Conservation (phyloP, 2,113 vertebrate genomes). For the Zosterops borbonicus region DNA sequence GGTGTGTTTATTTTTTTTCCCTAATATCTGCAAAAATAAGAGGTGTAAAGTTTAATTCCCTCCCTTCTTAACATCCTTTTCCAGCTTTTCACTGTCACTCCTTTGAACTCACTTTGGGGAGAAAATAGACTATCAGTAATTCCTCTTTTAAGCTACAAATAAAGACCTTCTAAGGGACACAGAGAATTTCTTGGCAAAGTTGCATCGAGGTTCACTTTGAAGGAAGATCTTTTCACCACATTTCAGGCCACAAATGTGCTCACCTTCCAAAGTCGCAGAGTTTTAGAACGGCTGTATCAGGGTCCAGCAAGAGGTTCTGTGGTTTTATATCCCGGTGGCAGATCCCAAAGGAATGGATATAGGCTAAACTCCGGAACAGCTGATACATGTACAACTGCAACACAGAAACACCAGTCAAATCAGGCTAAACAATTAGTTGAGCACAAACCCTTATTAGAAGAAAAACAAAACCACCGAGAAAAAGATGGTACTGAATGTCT, state of each 20-base stretch:
- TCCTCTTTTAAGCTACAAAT: neutral
- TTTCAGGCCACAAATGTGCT: neutral
- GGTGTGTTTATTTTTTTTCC: neutral
- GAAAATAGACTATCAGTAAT: accelerated
- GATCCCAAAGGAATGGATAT: slow-evolving; percentile 99
- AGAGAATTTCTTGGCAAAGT: neutral
- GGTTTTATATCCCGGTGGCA: slow-evolving; percentile 99
- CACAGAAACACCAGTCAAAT: slow-evolving; percentile 20
- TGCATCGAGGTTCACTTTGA: neutral
- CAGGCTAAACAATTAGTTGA: neutral
- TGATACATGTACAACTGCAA: slow-evolving; percentile 99
- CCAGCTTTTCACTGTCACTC: neutral
- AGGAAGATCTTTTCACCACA: neutral
- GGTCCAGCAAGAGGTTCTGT: slow-evolving; percentile 98
- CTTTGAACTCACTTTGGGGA: neutral
- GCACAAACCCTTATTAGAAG: neutral
- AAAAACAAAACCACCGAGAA: neutral
- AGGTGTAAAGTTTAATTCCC: neutral
- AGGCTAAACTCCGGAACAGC: slow-evolving; percentile 98
- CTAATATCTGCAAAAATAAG: neutral
- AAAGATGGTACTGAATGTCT: neutral
- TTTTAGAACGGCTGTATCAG: slow-evolving; percentile 98
- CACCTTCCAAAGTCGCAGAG: slow-evolving; percentile 99
- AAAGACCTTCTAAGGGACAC: neutral
- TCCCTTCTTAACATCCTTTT: neutral